These are phyloP conservation scores for Beaufortia kweichowensis DNA, from an alignment of 2,113 vertebrate genomes.

Conservation along the genomic window DNA sequence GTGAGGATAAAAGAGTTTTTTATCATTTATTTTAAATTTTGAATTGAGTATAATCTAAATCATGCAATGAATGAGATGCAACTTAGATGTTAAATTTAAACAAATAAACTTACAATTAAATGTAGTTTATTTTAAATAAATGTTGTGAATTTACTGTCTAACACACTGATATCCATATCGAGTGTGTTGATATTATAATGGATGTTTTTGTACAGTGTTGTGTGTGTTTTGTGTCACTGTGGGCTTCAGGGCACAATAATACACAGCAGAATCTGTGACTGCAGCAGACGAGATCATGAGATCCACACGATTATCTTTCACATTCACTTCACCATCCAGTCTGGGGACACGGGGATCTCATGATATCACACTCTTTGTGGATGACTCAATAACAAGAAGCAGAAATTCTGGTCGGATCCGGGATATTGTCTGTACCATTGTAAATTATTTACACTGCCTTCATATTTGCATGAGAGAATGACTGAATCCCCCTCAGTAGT, in stretches of 20 bases:
- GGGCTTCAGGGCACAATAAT: background rate
- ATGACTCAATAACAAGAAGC: background rate
- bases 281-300: conserved; percentile 43
- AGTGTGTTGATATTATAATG: too few relatives aligned
- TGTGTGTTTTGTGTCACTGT: background rate
- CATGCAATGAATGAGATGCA: too few relatives aligned
- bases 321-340: background rate
- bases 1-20: too few relatives aligned
- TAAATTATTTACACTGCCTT: background rate
- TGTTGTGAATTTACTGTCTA: background rate
- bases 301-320: conserved; percentile 6
- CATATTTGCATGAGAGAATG: conserved; percentile 26
- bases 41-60: too few relatives aligned
- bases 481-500: background rate
- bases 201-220: conserved; percentile 38
- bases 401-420: conserved; percentile 15
- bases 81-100: too few relatives aligned
- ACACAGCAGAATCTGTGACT: background rate
- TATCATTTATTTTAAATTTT: too few relatives aligned
- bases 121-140: background rate
- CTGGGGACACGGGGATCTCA: background rate
- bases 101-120: too few relatives aligned
- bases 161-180: too few relatives aligned
- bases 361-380: background rate
- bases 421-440: conserved; percentile 37